A percentile compares a stretch with the other conserved stretches of the same genome.
These are phyloP conservation scores for Puma concolor DNA, from an alignment of 2,113 vertebrate species.

Conservation along the genomic window DNA sequence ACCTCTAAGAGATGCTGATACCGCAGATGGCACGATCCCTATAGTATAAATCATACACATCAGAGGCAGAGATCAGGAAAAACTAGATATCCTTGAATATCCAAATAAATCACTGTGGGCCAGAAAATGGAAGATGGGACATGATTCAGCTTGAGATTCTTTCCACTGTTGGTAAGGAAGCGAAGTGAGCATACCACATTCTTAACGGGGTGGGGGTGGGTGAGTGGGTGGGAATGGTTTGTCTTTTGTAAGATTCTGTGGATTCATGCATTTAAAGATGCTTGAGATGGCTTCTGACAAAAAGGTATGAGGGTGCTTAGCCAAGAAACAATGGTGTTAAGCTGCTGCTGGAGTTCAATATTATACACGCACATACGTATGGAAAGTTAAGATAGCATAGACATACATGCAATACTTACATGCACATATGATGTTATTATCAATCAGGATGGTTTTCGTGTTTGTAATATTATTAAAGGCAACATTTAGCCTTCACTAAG, in stretches of 20 bases:
- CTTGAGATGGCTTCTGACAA: neutral
- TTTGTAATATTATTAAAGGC: constrained; percentile 28
- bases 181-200: neutral
- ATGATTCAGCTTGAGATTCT: neutral
- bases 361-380: too few species aligned
- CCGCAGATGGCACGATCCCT: neutral
- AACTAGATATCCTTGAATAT: neutral
- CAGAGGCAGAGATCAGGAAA: neutral
- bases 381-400: neutral
- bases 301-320: neutral
- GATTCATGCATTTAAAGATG: neutral
- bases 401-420: neutral
- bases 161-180: neutral
- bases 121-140: neutral
- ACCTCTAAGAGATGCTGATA: neutral
- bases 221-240: neutral
- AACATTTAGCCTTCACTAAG: constrained; percentile 14
- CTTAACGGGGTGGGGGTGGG: neutral
- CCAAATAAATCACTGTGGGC: neutral
- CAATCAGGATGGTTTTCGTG: neutral
- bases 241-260: neutral
- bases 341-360: neutral
- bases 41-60: neutral
- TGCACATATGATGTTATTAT: neutral
- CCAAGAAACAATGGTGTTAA: neutral